A percentile compares a stretch with the other conserved stretches of the same genome.
These are phyloP conservation scores for Popillia japonica DNA, from an alignment of 1,140 invertebrate genomes.

Conservation along the genomic window DNA sequence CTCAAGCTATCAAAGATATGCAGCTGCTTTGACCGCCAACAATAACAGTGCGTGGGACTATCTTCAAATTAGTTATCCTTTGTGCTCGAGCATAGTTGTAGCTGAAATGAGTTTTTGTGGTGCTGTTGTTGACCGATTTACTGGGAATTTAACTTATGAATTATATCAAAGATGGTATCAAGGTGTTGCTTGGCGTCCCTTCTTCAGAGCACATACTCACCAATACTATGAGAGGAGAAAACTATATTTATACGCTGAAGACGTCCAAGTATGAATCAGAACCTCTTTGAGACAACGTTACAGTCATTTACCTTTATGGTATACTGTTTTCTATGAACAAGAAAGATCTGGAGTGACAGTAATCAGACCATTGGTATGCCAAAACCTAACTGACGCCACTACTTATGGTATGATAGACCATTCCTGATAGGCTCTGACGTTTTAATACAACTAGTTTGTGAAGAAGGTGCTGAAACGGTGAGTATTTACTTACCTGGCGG, in stretches of 20 bases:
- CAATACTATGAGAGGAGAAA: constrained; percentile 93
- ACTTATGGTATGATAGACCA: constrained; percentile 83
- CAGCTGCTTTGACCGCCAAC: constrained; percentile 88
- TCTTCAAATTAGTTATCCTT: constrained; percentile 77
- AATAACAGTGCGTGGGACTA: constrained; percentile 84
- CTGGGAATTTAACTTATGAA: constrained; percentile 5
- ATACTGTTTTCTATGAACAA: constrained; percentile 92
- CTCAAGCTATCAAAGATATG: constrained; percentile 77
- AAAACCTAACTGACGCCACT: constrained; percentile 80
- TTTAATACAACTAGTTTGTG: constrained; percentile 85
- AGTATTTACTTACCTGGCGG: constrained; percentile 88
- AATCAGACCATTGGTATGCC: constrained; percentile 84
- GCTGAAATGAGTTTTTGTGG: constrained; percentile 87
- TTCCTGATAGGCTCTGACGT: constrained; percentile 82
- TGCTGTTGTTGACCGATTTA: constrained; percentile 88
- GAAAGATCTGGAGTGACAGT: constrained; percentile 80
- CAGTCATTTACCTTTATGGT: constrained; percentile 89
- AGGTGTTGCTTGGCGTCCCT: constrained; percentile 46
- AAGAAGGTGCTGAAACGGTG: constrained; percentile 77
- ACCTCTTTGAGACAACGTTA: constrained; percentile 80
- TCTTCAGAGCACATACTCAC: constrained; percentile 68
- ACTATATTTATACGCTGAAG: constrained; percentile 89
- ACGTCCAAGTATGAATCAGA: constrained; percentile 75
- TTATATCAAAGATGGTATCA: constrained; percentile 29
- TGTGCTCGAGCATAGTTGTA: constrained; percentile 70